A percentile compares a stretch with the other conserved stretches of the same genome.
These are phyloP conservation scores for Spilosoma lubricipeda DNA, from an alignment of 2,888 invertebrate species.

Conservation along the genomic window DNA sequence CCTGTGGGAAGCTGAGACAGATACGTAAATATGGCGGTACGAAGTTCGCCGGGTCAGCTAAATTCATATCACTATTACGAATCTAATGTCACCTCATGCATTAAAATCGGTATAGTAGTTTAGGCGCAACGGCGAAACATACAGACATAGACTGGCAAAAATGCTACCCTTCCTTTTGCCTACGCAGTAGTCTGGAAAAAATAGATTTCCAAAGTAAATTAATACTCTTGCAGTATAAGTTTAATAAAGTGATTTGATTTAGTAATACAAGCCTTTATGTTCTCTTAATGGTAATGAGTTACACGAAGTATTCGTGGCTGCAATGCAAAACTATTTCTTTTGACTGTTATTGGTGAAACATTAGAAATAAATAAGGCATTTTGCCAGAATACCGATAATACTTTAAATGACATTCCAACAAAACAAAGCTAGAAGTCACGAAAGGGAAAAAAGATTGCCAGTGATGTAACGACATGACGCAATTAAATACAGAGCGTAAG, in stretches of 20 bases:
- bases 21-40: no score
- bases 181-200: no score
- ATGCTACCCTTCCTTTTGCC: no score
- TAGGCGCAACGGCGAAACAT: no score
- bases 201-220: no score
- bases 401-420: conserved; percentile 76
- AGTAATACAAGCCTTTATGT: conserved; percentile 24
- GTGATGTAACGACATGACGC: conserved; percentile 22
- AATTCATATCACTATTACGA: no score
- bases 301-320: conserved; percentile 43
- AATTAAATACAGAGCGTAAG: background rate
- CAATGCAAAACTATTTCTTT: conserved; percentile 58
- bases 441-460: conserved; percentile 62
- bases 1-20: no score
- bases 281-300: conserved; percentile 43
- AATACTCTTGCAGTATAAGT: background rate
- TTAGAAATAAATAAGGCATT: conserved; percentile 73
- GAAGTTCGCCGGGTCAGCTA: fast-evolving
- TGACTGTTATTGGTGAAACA: conserved; percentile 65
- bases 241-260: background rate
- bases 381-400: conserved; percentile 79
- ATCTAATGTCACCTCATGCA: no score
- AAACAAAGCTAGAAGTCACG: conserved; percentile 80
- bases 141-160: no score
- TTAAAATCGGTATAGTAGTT: no score